Base-by-base conservation (phyloP, 1,140 invertebrate species). In the Polyergus mexicanus region DNA sequence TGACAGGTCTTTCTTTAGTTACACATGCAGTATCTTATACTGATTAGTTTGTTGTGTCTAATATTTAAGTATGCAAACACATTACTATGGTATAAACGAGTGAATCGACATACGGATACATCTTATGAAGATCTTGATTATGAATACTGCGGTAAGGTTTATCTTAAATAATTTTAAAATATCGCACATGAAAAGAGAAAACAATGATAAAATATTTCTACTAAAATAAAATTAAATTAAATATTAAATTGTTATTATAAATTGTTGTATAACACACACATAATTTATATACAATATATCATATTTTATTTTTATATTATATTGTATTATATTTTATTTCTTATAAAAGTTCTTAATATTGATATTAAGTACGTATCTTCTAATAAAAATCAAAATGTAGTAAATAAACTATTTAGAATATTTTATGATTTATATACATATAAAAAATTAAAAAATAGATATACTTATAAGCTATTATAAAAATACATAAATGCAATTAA, bases 21-120 rank as follows among this genome's bases (percentile, higher is more conserved):
- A 68, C 44, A 54, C 7, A 68, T 68, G 41, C 62, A 68, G 28
- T 78, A n/a, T 32, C 56, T 78, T 10, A 54, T 68, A 28, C 22
- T 68, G 22, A 54, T 68, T 41, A 68, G 22, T 68, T 51, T 68
- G 32, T 25, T 3, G 28, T 78, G 13, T 68, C 2, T 78, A 25
- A 66, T 35, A 66, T 16, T 78, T 78, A 13, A n/a, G 38, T 22
- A 28, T 66, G 32, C 25, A 22, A 68, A 32, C 32, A 38, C 47
- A 8, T 28, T 35, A 51, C n/a, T 63, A 0, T 78, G 44, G 62
- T 38, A 25, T n/a, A 28, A 68, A 16, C 44, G 44, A 78, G 28
- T 19, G 6, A 51, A 65, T 62, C 22, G 38, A 35, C 44, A 38
- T 54, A 38, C 60, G 44, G 11, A 66, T 68, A 16, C 13, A 0